phyloP scores from a whole-genome alignment of 2,113 vertebrate species.

The Otolemur garnettii region DNA sequence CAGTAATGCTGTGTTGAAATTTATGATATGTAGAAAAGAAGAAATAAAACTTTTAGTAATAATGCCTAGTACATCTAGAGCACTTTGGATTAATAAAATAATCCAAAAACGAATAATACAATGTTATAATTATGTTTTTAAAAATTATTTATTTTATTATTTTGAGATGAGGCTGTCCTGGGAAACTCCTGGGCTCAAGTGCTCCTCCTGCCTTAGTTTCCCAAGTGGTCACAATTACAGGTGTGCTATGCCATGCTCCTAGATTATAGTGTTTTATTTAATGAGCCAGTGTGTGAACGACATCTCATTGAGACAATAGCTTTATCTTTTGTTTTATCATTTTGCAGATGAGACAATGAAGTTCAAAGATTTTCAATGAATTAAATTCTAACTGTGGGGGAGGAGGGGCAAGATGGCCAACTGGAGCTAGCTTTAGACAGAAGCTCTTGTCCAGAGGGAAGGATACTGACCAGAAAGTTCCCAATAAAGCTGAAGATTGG shows the following conservation, averaged over 20 bases:
- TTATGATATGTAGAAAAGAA: not conserved
- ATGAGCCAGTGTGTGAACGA: not conserved
- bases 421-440: too few species aligned
- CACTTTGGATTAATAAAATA: not conserved
- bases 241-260: not conserved
- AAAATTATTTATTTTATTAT: too few species aligned
- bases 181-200: too few species aligned
- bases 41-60: not conserved
- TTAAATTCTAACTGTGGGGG: not conserved
- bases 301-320: not conserved
- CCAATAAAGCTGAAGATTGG: too few species aligned
- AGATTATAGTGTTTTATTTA: conserved; percentile 12
- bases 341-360: not conserved
- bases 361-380: not conserved
- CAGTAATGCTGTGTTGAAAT: not conserved
- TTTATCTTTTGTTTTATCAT: not conserved
- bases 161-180: too few species aligned
- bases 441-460: too few species aligned
- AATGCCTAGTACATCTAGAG: not conserved
- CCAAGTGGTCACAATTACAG: too few species aligned
- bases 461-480: too few species aligned
- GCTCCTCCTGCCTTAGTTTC: too few species aligned
- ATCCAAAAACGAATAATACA: too few species aligned
- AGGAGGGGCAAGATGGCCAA: too few species aligned
- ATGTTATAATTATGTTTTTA: too few species aligned